These are phyloP conservation scores for Spilogale gracilis DNA, from an alignment of 2,113 vertebrate species.

Conservation along the genomic window DNA sequence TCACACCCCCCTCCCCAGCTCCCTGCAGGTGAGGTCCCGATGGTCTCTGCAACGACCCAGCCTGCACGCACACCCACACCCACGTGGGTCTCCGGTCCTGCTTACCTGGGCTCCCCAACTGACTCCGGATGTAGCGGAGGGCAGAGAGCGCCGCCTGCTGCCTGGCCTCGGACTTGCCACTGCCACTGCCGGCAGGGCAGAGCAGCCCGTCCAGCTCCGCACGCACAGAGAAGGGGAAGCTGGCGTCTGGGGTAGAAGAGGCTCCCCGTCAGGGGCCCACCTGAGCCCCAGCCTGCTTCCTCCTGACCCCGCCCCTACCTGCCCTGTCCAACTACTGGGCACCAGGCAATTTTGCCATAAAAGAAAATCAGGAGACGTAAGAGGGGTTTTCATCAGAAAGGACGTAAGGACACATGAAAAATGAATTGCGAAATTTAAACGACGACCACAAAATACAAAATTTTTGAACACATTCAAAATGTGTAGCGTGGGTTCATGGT, in stretches of 20 bases:
- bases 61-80: fast-evolving
- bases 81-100: not conserved
- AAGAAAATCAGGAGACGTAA: not conserved
- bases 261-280: fast-evolving
- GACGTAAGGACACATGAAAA: not conserved
- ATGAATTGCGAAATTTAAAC: not conserved
- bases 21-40: not conserved
- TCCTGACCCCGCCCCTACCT: not conserved
- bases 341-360: not conserved
- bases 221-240: conserved; percentile 29
- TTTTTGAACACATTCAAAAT: not conserved
- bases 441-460: not conserved
- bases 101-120: conserved; percentile 44
- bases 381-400: not conserved
- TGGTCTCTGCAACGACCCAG: fast-evolving
- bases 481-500: not conserved
- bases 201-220: conserved; percentile 68
- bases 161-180: conserved; percentile 56
- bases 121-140: conserved; percentile 36
- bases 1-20: not conserved
- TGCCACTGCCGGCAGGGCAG: not conserved
- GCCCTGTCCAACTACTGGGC: not conserved
- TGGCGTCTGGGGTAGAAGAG: conserved; percentile 47
- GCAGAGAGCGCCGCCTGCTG: conserved; percentile 48
- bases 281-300: not conserved